A percentile compares a stretch with the other conserved stretches of the same genome.
Evolutionary conservation across 1,140 invertebrate species (phyloP).

Genomic region (Lepidurus packardi): DNA sequence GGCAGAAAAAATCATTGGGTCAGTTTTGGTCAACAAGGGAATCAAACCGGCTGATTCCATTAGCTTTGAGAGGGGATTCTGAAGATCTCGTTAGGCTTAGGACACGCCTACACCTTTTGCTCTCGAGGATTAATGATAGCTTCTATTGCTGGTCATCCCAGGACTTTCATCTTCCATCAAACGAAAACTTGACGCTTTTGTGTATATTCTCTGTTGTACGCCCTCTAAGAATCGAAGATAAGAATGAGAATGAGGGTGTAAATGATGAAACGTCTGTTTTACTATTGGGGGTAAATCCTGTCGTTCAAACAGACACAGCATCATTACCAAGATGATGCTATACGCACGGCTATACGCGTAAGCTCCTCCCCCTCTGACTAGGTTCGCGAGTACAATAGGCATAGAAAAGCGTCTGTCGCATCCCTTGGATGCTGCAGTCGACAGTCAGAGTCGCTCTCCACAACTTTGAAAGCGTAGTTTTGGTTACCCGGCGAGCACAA

Average conservation of each 20-base stretch:
- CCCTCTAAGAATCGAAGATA: neutral
- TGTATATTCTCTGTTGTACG: neutral
- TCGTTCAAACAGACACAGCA: constrained; percentile 7
- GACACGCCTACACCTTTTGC: neutral
- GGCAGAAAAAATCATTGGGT: constrained; percentile 9
- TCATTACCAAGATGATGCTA: constrained; percentile 1
- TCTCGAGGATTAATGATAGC: neutral
- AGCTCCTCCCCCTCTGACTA: neutral
- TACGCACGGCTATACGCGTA: neutral
- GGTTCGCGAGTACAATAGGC: neutral
- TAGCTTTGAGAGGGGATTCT: neutral
- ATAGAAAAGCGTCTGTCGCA: constrained; percentile 21
- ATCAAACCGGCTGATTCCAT: neutral
- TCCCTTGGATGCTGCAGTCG: constrained; percentile 13
- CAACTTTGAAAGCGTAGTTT: neutral
- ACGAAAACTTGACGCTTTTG: neutral
- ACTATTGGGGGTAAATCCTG: neutral
- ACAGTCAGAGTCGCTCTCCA: neutral
- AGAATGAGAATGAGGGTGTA: constrained; percentile 8
- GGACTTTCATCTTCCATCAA: neutral
- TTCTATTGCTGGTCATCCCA: neutral
- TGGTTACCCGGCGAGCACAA: neutral
- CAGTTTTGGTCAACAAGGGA: constrained; percentile 8
- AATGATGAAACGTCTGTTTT: neutral
- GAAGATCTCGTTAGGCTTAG: constrained; percentile 16